Evolutionary conservation across 2,888 invertebrate species (phyloP).

Genomic region (Drosophila tanythrix): DNA sequence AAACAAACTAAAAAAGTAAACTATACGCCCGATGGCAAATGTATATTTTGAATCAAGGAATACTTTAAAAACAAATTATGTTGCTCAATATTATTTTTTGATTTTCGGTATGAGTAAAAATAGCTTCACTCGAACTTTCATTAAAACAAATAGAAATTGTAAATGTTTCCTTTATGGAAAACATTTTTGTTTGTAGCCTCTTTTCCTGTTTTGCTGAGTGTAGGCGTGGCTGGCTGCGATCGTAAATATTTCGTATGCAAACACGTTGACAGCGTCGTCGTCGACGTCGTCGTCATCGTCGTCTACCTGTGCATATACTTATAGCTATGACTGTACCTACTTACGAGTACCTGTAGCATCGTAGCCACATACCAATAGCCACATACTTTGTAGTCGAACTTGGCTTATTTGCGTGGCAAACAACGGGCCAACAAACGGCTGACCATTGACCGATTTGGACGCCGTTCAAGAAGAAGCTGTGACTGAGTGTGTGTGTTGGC

Average conservation of each 20-base stretch:
- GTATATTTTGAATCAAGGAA: not conserved
- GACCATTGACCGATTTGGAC: constrained; percentile 76
- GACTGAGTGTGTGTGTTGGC: constrained; percentile 20
- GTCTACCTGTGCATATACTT: constrained; percentile 42
- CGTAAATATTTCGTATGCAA: constrained; percentile 77
- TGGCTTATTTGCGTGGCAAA: constrained; percentile 73
- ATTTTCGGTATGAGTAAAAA: not conserved
- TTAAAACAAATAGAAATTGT: not conserved
- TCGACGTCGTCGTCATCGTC: not conserved
- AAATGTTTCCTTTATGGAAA: not conserved
- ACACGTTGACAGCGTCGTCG: constrained; percentile 47
- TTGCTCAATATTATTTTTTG: not conserved
- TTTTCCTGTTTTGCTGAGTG: constrained; percentile 6
- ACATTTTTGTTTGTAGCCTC: not conserved
- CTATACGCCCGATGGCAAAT: not conserved
- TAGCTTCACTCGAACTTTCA: not conserved
- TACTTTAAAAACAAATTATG: too few species aligned
- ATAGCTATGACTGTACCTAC: constrained; percentile 28
- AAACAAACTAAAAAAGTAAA: not conserved
- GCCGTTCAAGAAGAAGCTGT: constrained; percentile 23
- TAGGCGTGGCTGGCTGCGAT: constrained; percentile 43
- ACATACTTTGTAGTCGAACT: constrained; percentile 55
- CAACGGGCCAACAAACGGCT: constrained; percentile 66
- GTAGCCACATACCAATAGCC: constrained; percentile 45
- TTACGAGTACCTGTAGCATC: constrained; percentile 32